Conservation (phyloP, 92 coral and sea anemone genomes). For the Blastomussa wellsi region DNA sequence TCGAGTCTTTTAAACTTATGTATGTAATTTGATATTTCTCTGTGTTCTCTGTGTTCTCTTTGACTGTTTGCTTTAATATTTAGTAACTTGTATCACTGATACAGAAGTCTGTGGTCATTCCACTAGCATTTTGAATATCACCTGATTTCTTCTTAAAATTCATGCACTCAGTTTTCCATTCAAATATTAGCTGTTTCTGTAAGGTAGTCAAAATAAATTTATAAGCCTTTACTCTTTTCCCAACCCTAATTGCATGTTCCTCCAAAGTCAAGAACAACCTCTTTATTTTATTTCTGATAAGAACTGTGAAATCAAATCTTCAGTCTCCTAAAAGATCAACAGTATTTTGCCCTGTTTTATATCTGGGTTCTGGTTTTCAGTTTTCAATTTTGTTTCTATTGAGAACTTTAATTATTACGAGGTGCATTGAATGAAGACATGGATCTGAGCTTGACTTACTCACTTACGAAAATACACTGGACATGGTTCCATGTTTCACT, state of each 20-base stretch:
- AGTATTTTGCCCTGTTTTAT: not conserved
- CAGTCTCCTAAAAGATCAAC: slow-evolving; percentile 12
- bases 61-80: slow-evolving; percentile 15
- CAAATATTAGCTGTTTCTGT: not conserved
- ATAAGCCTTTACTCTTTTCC: not conserved
- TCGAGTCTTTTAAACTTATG: not conserved
- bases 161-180: not conserved
- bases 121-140: not conserved
- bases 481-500: not conserved
- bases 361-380: not conserved
- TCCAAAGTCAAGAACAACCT: not conserved
- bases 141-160: slow-evolving; percentile 4
- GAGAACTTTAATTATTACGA: not conserved
- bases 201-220: not conserved
- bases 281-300: not conserved
- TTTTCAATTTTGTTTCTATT: not conserved
- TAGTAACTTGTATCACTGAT: not conserved
- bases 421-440: not conserved
- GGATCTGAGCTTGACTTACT: too few relatives aligned
- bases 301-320: slow-evolving; percentile 10
- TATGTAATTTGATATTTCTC: not conserved
- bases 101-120: not conserved
- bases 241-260: not conserved
- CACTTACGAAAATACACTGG: not conserved
- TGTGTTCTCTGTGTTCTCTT: not conserved